Evolutionary conservation across 2,888 invertebrate genomes (phyloP).

Genomic region (Melanostoma mellinum): DNA sequence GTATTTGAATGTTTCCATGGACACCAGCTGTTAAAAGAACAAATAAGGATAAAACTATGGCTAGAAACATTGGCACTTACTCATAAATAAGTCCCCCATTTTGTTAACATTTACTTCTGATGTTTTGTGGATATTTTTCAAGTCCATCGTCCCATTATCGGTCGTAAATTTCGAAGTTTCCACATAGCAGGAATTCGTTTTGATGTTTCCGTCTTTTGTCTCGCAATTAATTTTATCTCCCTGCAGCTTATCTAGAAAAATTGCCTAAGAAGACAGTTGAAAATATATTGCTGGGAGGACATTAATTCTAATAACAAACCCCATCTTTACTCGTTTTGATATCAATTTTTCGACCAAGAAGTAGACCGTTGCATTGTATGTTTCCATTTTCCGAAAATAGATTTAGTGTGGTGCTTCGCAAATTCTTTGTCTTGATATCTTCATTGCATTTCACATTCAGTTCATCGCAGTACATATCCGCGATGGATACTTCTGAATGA

Average conservation of each 20-base stretch:
- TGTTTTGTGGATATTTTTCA: conserved; percentile 80
- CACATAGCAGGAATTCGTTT: conserved; percentile 79
- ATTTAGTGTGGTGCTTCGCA: conserved; percentile 76
- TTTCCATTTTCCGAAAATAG: conserved; percentile 77
- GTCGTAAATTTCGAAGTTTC: conserved; percentile 79
- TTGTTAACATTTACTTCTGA: conserved; percentile 77
- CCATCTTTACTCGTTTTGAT: conserved; percentile 76
- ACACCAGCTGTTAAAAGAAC: conserved; percentile 78
- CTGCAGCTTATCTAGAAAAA: conserved; percentile 79
- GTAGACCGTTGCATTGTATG: conserved; percentile 77
- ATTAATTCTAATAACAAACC: conserved; percentile 74
- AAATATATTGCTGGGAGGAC: conserved; percentile 19
- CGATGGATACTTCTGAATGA: conserved; percentile 75
- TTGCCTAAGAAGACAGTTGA: conserved; percentile 74
- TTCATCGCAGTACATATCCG: conserved; percentile 77
- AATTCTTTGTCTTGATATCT: conserved; percentile 77
- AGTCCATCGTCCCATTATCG: conserved; percentile 76
- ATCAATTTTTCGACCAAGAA: conserved; percentile 77
- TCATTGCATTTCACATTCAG: conserved; percentile 75
- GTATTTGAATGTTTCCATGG: conserved; percentile 79
- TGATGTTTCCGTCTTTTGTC: conserved; percentile 78
- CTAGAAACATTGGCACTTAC: conserved; percentile 74
- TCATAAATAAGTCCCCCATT: conserved; percentile 79
- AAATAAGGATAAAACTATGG: background rate
- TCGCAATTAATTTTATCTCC: conserved; percentile 78